Percentiles rank a stretch among this genome's conserved stretches.
Conservation (phyloP, 2,113 vertebrate genomes). For the Bos javanicus region DNA sequence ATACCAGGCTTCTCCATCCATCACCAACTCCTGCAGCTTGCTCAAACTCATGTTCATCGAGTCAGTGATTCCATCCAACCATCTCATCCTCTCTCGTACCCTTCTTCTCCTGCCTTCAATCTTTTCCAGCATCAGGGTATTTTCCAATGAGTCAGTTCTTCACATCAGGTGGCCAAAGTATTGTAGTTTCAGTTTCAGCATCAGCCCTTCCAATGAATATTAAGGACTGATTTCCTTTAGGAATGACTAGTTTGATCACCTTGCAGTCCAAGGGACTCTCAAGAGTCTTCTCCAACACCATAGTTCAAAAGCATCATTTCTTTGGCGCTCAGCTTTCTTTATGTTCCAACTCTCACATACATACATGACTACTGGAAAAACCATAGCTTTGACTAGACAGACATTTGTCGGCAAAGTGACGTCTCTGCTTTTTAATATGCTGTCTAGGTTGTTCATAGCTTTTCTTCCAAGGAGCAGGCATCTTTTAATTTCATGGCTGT, state of each 20-base stretch:
- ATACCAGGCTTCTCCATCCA: accelerated
- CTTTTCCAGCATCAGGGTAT: not conserved
- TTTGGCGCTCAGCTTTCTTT: not conserved
- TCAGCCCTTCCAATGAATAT: not conserved
- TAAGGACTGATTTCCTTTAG: not conserved
- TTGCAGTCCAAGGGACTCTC: not conserved
- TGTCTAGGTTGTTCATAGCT: not conserved
- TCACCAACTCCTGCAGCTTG: not conserved
- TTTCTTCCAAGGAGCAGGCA: not conserved
- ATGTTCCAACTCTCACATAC: not conserved
- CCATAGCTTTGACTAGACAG: not conserved
- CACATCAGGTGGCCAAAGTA: not conserved
- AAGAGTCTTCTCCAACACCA: not conserved
- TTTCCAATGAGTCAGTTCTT: not conserved
- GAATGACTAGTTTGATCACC: not conserved
- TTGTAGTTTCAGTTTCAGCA: not conserved
- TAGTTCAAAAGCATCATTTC: not conserved
- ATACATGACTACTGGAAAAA: not conserved
- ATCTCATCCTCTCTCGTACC: not conserved
- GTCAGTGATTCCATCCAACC: not conserved
- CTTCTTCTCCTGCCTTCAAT: not conserved
- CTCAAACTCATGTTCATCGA: not conserved
- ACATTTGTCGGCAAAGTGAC: not conserved
- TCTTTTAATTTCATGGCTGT: not conserved
- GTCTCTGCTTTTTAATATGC: not conserved